These are phyloP conservation scores for Cryptosula pallasiana DNA, from an alignment of 2,888 invertebrate genomes.

Conservation along the genomic window DNA sequence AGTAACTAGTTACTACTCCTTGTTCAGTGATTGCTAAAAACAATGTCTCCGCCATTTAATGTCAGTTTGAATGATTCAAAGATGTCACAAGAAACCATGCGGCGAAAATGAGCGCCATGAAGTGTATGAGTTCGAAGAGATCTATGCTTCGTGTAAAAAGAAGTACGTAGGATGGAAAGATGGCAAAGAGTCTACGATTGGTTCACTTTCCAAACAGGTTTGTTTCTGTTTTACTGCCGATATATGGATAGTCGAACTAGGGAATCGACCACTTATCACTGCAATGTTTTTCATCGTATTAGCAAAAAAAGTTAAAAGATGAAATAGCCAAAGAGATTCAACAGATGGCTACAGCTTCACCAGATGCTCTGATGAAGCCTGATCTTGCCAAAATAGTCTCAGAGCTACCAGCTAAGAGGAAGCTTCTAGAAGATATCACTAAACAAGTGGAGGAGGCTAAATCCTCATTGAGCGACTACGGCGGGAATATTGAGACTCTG, in stretches of 20 bases:
- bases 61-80: too few relatives aligned
- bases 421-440: not conserved
- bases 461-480: not conserved
- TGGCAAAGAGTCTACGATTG: not conserved
- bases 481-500: not conserved
- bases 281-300: too few relatives aligned
- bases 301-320: not conserved
- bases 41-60: too few relatives aligned
- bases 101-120: not conserved
- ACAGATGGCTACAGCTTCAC: not conserved
- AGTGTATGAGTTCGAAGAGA: conserved; percentile 6
- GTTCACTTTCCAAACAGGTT: not conserved
- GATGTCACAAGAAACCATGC: not conserved
- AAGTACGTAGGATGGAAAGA: conserved; percentile 14
- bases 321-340: not conserved
- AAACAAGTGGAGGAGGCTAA: not conserved
- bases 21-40: too few relatives aligned
- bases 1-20: too few relatives aligned
- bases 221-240: too few relatives aligned
- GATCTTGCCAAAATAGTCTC: not conserved
- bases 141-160: not conserved
- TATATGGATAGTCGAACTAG: too few relatives aligned
- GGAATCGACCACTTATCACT: too few relatives aligned
- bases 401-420: not conserved
- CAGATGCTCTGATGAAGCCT: not conserved